Evolutionary conservation across 2,113 vertebrate species (phyloP), one percentile per base, ranked within the genome.

Genomic region (Cisticola juncidis): DNA sequence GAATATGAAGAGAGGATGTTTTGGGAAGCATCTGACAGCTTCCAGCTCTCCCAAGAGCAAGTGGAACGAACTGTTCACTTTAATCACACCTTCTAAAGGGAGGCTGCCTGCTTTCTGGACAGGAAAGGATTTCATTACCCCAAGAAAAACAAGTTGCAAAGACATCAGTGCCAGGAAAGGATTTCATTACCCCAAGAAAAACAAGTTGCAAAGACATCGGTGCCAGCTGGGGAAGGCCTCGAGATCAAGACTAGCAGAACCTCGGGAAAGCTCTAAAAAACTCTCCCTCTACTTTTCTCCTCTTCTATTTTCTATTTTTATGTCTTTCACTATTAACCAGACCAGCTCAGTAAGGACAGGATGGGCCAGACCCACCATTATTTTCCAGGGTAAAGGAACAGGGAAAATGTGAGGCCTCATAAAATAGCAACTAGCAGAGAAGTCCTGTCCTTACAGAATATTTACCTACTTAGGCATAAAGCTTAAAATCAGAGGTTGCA

Each of bases 191-290:
- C n/a, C 19, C 73, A 38, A 36, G 38, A 31, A 60, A 93, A 90
- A 76, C 23, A 11, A 40, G 26, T 4, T 76, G 76, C 38, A 71
- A 82, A 86, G 23, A 24, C 24, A 61, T 40, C 50, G 26, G 11
- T 38, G 33, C 24, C 25, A 22, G 28, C 0, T 20, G 36, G 48
- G 24, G 8, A 72, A 62, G 44, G 72, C 45, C 66, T 38, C 22
- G 7, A 66, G 29, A 51, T 17, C 22, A 19, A 65, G 28, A 31
- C 11, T 48, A 44, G 19, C 48, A 33, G 33, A 78, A 85, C 6
- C 20, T 70, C 0, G 0, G 29, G 38, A 72, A 54, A 13, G 17
- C 23, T 45, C 33, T 15, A 44, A 73, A 58, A 47, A 17, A 3
- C 19, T 6, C 11, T 26, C 31, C 14, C 25, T 64, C 35, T 57